These are phyloP conservation scores for Arbacia lixula DNA, from an alignment of 53 echinoderm and acorn worm genomes.

Conservation along the genomic window DNA sequence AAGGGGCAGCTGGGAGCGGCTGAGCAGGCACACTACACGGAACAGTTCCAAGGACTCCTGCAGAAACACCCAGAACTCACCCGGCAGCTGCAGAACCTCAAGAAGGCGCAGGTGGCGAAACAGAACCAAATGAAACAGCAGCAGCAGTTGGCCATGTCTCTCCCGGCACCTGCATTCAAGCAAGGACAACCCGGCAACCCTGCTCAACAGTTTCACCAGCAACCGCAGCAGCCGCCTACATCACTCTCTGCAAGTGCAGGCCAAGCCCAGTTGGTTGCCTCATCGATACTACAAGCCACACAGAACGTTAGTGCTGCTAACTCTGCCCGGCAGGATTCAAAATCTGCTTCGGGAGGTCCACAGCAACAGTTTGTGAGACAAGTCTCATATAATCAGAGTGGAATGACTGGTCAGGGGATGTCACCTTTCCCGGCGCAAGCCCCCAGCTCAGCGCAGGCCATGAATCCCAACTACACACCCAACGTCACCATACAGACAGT, in stretches of 20 bases:
- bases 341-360: background rate
- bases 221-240: conserved; percentile 5
- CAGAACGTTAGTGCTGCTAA: background rate
- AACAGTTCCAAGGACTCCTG: conserved; percentile 37
- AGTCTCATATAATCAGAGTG: too few species aligned
- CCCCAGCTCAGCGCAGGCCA: background rate
- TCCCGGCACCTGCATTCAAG: conserved; percentile 31
- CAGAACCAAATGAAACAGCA: conserved; percentile 36
- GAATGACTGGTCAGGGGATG: background rate
- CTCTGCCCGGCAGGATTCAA: background rate
- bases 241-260: conserved; percentile 51
- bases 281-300: conserved; percentile 35
- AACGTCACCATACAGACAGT: conserved; percentile 42
- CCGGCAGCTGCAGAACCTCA: conserved; percentile 24
- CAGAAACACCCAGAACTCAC: conserved; percentile 40
- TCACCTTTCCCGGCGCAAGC: background rate
- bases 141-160: conserved; percentile 40
- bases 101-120: conserved; percentile 38
- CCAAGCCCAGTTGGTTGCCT: conserved; percentile 36
- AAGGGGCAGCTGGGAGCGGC: conserved; percentile 8
- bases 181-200: background rate
- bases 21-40: conserved; percentile 37
- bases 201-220: conserved; percentile 40
- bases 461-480: conserved; percentile 43
- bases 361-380: background rate